These are phyloP conservation scores for Entomobrya multifasciata DNA, from an alignment of 2,888 invertebrate species.

Conservation along the genomic window DNA sequence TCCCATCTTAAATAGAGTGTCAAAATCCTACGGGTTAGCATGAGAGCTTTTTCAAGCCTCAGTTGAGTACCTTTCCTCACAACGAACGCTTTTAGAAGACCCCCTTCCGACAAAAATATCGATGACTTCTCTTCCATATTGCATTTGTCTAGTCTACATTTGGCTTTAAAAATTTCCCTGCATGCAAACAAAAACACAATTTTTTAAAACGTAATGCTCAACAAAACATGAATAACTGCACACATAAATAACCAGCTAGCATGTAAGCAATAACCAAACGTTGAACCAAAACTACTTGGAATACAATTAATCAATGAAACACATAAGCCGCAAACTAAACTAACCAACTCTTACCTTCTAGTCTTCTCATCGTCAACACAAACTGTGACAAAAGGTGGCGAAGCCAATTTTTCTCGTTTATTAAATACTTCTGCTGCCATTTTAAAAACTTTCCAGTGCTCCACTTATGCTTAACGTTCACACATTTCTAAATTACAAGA, in stretches of 20 bases:
- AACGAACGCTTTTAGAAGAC: constrained; percentile 70
- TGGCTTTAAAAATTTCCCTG: constrained; percentile 58
- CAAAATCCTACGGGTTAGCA: constrained; percentile 75
- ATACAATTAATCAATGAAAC: background rate
- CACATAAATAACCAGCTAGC: no score
- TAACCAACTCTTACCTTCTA: constrained; percentile 46
- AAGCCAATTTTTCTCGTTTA: constrained; percentile 59
- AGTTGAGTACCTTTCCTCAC: constrained; percentile 76
- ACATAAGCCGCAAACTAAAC: background rate
- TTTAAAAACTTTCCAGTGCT: background rate
- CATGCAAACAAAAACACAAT: no score
- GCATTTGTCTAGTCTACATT: constrained; percentile 44
- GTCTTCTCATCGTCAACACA: constrained; percentile 36
- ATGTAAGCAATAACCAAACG: no score
- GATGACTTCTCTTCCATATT: constrained; percentile 32
- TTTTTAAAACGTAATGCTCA: no score
- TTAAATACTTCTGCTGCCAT: constrained; percentile 54
- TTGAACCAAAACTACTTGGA: no score
- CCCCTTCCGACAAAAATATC: constrained; percentile 65
- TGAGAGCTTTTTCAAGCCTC: constrained; percentile 77
- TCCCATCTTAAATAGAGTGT: constrained; percentile 76
- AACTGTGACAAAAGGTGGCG: constrained; percentile 69
- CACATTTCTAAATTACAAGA: background rate
- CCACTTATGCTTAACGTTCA: background rate
- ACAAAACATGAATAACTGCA: no score